Evolutionary conservation across 2,797 vertebrate species (phyloP).

Genomic region (Pagetopsis macropterus): DNA sequence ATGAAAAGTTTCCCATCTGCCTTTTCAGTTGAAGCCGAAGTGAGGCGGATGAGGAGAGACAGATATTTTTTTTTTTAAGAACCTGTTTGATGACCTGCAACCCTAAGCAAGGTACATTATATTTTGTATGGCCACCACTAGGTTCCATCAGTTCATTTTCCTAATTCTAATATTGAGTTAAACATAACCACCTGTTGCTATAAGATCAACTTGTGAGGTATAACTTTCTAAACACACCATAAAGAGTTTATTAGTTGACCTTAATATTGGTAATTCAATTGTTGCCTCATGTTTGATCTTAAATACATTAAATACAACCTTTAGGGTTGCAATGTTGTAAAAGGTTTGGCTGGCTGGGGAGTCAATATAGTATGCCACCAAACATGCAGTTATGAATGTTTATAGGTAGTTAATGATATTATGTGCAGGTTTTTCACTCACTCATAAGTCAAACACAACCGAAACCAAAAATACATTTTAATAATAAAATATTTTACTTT

Average conservation of each 20-base stretch:
- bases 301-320: not conserved
- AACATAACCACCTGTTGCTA: constrained; percentile 10
- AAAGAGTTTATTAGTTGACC: not conserved
- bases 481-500: not conserved
- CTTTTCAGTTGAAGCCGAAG: constrained; percentile 60
- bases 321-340: not conserved
- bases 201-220: not conserved
- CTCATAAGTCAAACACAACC: not conserved
- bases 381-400: not conserved
- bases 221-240: not conserved
- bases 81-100: constrained; percentile 26
- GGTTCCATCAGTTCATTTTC: not conserved
- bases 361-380: not conserved
- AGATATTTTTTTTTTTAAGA: not conserved
- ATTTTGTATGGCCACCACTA: not conserved
- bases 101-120: not conserved
- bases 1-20: constrained; percentile 67
- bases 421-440: not conserved
- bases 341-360: not conserved
- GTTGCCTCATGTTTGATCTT: not conserved
- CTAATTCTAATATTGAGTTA: constrained; percentile 13
- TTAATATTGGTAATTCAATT: not conserved
- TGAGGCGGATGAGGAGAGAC: constrained; percentile 43
- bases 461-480: not conserved
- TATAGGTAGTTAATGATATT: not conserved